Base-by-base conservation (phyloP, 2,797 vertebrate genomes). In the Lycodopsis pacificus region DNA sequence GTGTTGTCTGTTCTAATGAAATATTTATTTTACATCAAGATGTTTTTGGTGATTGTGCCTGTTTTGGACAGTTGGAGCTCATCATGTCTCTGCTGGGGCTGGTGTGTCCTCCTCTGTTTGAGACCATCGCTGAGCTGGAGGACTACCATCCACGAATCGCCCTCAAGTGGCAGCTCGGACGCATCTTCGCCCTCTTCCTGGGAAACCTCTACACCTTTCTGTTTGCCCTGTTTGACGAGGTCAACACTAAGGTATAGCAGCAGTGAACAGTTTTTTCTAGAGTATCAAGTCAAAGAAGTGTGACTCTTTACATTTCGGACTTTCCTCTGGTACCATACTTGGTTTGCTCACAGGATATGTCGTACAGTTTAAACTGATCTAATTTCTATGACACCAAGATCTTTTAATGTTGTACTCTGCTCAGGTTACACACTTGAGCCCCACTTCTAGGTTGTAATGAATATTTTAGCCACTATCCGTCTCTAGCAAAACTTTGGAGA, bases 181-280 rank as follows among this genome's bases (percentile, higher is more conserved):
- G 98, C 56, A 99, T 99, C 87, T 99, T 99, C 2, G 98, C 98
- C 0, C 97, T 99, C 34, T 99, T 99, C 87, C 93, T 99, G 44
- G 98, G 98, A 25, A 99, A 99, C 84, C 96, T 99, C 69, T 99
- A 99, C 88, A 99, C 98, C 0, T 99, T 99, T 67, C 91, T 99
- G 65, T 91, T 99, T 42, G 98, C 98, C 73, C 93, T 99, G 91
- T 99, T 99, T 89, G 98, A 99, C 42, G 98, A 99, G 3, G 97
- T 99, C 91, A 98, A 98, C 36, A 94, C 93, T 79, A 98, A 99
- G 95, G 98, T 99, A 91, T 12, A 51, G 1, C 7, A 10, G 17
- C 9, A 20, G 40, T 5, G 48, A 20, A 38, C n/a, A 38, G 42
- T 53, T 7, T 20, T 42, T 49, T 20, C 8, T 42, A 4, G 12